Conservation (phyloP, 2,113 vertebrate species). For the Pyxicephalus adspersus region DNA sequence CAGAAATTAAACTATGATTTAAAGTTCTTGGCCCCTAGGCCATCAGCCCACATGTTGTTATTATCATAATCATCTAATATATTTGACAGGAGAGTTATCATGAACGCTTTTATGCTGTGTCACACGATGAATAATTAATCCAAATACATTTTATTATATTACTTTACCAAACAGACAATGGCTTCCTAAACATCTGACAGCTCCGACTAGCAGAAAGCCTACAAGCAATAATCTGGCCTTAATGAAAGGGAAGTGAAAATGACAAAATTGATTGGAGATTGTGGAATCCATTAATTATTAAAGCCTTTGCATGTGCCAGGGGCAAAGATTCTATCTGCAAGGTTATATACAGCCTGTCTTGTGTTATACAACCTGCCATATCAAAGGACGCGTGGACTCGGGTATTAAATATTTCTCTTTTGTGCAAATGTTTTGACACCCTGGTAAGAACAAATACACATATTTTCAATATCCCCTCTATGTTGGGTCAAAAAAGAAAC, state of each 20-base stretch:
- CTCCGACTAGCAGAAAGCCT: constrained; percentile 7
- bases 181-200: constrained; percentile 5
- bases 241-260: constrained; percentile 15
- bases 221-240: constrained; percentile 9
- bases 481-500: too few relatives aligned
- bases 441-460: too few relatives aligned
- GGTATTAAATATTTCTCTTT: too few relatives aligned
- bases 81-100: too few relatives aligned
- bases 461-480: too few relatives aligned
- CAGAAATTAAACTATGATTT: too few relatives aligned
- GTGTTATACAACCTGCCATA: not conserved
- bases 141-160: constrained; percentile 19
- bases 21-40: too few relatives aligned
- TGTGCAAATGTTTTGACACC: too few relatives aligned
- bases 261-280: constrained; percentile 29
- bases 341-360: constrained; percentile 7
- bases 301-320: constrained; percentile 1
- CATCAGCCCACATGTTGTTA: too few relatives aligned
- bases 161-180: not conserved
- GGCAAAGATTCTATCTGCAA: constrained; percentile 4
- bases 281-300: constrained; percentile 31
- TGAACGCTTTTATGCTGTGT: not conserved
- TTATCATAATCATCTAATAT: too few relatives aligned
- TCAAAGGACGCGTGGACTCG: not conserved
- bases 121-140: constrained; percentile 1